Evolutionary conservation across 2,113 vertebrate genomes (phyloP).

Genomic region (Trichechus manatus): DNA sequence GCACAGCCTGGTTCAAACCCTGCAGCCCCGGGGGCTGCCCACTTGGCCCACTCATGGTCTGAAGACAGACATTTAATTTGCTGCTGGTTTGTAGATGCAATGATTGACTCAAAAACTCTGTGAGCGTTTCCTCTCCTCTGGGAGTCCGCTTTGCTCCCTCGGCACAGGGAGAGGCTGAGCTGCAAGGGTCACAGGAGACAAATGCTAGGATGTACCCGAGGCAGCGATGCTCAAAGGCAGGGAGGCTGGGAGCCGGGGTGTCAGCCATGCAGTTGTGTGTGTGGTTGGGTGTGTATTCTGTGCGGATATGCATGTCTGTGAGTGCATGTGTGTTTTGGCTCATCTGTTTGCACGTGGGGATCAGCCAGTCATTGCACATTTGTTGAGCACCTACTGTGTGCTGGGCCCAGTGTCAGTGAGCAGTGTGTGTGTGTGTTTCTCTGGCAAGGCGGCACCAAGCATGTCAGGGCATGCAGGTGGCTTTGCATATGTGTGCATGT

Average conservation of each 20-base stretch:
- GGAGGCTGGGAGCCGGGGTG: rapidly evolving
- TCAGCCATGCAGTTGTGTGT: rapidly evolving
- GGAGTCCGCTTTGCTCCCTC: rapidly evolving
- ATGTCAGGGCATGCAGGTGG: neutral
- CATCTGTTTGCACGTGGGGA: rapidly evolving
- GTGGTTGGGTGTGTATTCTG: neutral
- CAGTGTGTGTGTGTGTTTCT: too few species aligned
- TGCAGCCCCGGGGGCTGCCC: rapidly evolving
- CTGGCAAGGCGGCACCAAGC: neutral
- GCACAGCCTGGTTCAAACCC: neutral
- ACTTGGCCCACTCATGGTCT: neutral
- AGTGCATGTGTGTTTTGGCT: neutral
- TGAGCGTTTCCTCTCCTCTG: rapidly evolving
- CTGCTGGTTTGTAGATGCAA: neutral
- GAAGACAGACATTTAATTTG: neutral
- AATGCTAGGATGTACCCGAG: rapidly evolving
- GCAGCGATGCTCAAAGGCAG: neutral
- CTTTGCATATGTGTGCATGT: neutral
- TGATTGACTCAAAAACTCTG: neutral
- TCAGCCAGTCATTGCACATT: rapidly evolving
- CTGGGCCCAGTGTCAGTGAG: neutral
- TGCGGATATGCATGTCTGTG: neutral
- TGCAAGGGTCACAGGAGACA: neutral
- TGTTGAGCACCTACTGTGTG: neutral
- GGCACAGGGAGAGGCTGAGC: neutral